Conservation (phyloP, 2,888 invertebrate species). For the Callinectes sapidus region DNA sequence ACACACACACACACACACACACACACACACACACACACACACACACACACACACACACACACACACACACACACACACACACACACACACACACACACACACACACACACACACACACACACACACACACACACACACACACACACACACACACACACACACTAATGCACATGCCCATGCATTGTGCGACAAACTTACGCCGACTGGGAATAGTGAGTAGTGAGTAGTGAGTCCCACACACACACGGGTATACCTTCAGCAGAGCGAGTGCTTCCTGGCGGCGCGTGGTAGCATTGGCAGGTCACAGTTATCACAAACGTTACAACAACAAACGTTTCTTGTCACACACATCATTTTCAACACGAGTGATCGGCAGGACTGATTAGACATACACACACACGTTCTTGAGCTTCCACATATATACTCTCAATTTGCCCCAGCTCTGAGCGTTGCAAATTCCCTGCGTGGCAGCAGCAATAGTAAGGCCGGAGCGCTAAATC, state of each 20-base stretch:
- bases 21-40: no score
- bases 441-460: neutral
- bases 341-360: neutral
- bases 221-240: neutral
- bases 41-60: no score
- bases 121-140: constrained; percentile 7
- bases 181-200: no score
- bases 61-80: no score
- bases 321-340: neutral
- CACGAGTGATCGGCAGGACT: neutral
- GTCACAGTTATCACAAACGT: neutral
- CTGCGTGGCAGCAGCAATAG: neutral
- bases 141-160: constrained; percentile 11
- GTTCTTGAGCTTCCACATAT: neutral
- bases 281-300: neutral
- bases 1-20: no score
- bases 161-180: neutral
- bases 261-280: neutral
- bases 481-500: neutral
- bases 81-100: no score
- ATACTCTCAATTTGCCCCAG: neutral
- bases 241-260: neutral
- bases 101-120: no score
- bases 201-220: neutral
- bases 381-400: neutral